Base-by-base conservation (phyloP, 2,888 invertebrate species). In the Trachelus troglodyta region DNA sequence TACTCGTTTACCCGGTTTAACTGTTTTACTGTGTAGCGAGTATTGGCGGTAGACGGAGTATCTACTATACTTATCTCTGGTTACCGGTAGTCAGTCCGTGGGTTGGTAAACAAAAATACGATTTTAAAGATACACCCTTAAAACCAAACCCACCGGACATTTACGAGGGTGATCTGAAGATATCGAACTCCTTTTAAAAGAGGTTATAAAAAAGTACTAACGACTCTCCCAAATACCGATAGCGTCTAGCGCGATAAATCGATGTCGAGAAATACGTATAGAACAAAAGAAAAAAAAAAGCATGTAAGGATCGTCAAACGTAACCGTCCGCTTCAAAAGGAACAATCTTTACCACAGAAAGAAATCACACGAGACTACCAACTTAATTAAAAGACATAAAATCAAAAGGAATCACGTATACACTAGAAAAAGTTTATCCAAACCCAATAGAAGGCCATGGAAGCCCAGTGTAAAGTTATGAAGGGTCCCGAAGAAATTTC, bases 1-100 rank as follows among this genome's bases (percentile, higher is more conserved):
- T 71, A 71, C 71, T 34, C 33, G 71, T 12, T 71, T 71, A 71
- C 71, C 71, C 71, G 71, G 71, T 34, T 33, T 34, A 33, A 71
- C 71, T 9, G 71, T 31, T 71, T 71, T 71, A 71, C 31, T 4
- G 33, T 3, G 12, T 9, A 31, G 71, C 71, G 12, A 71, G 15
- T 71, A 71, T 31, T 31, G 71, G 11, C 71, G 30, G 71, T 71
- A 23, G 23, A 2, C 40, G 23, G 0, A 23, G 56, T 56, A 56
- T 56, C 56, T 56, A 56, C 56, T 23, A 23, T 23, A 56, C 56
- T 23, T 23, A 56, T 56, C 56, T 56, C 6, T 56, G 56, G 12
- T 37, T 1, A 56, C 56, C 56, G 56, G 56, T 56, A 56, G 56
- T 56, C 23, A 56, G 56, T 15, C 56, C 56, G 23, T 56, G 9